Conservation (phyloP, 2,113 vertebrate species). For the Paradisaea rubra region DNA sequence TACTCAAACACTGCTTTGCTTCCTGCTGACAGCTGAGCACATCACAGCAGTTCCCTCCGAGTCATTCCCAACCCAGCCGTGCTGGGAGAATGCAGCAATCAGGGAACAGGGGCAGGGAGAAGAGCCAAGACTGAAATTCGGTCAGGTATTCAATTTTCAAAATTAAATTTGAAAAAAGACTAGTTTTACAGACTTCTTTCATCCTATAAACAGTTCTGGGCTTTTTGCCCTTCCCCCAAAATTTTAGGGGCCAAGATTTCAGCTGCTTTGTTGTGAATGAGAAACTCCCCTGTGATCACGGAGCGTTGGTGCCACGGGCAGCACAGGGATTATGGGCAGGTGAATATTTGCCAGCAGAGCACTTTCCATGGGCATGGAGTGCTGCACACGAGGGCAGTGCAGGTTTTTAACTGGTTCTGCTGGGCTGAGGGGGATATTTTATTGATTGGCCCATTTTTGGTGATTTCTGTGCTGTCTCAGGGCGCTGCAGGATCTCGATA, state of each 20-base stretch:
- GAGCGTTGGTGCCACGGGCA: not conserved
- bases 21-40: not conserved
- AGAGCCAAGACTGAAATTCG: not conserved
- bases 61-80: not conserved
- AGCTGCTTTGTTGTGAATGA: not conserved
- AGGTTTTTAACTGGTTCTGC: not conserved
- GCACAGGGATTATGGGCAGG: not conserved
- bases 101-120: not conserved
- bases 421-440: not conserved
- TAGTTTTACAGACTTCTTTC: not conserved
- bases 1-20: not conserved
- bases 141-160: not conserved
- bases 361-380: accelerated
- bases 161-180: not conserved
- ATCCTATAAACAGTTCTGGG: not conserved
- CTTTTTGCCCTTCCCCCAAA: not conserved
- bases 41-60: not conserved
- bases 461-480: not conserved
- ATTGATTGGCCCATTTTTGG: not conserved
- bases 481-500: not conserved
- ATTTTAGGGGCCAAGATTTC: not conserved
- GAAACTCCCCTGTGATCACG: accelerated
- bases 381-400: accelerated
- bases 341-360: not conserved
- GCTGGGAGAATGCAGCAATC: not conserved